Conservation (phyloP, 2,888 invertebrate genomes). For the Ormyrus rosae region DNA sequence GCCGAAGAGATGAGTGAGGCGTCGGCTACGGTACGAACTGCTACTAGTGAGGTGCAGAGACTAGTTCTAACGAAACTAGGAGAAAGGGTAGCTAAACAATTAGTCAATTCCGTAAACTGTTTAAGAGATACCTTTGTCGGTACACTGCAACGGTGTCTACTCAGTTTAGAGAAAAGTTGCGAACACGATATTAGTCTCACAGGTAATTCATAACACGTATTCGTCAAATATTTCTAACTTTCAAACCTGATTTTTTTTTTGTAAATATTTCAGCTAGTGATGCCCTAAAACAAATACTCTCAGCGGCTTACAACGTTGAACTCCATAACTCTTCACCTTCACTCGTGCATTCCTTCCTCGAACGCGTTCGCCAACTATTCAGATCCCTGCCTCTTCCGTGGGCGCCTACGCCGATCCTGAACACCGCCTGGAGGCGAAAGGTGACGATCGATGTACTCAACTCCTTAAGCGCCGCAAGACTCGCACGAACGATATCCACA, state of each 20-base stretch:
- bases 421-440: constrained; percentile 82
- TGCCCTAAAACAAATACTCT: constrained; percentile 85
- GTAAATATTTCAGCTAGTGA: constrained; percentile 78
- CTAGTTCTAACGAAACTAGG: constrained; percentile 86
- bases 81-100: constrained; percentile 85
- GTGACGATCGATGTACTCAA: constrained; percentile 84
- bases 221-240: not conserved
- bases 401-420: constrained; percentile 77
- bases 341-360: constrained; percentile 81
- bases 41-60: constrained; percentile 86
- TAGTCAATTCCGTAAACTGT: constrained; percentile 88
- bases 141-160: constrained; percentile 86
- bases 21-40: constrained; percentile 74
- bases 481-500: constrained; percentile 84
- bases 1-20: constrained; percentile 66
- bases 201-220: constrained; percentile 29
- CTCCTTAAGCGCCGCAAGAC: constrained; percentile 82
- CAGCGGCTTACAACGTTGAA: constrained; percentile 87
- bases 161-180: constrained; percentile 80
- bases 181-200: constrained; percentile 75
- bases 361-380: constrained; percentile 82
- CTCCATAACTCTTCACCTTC: constrained; percentile 82
- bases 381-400: constrained; percentile 80
- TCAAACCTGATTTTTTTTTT: too few relatives aligned
- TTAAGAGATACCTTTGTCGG: constrained; percentile 90